These are phyloP conservation scores for Sakesphorus luctuosus DNA, from an alignment of 2,113 vertebrate genomes.

Conservation along the genomic window DNA sequence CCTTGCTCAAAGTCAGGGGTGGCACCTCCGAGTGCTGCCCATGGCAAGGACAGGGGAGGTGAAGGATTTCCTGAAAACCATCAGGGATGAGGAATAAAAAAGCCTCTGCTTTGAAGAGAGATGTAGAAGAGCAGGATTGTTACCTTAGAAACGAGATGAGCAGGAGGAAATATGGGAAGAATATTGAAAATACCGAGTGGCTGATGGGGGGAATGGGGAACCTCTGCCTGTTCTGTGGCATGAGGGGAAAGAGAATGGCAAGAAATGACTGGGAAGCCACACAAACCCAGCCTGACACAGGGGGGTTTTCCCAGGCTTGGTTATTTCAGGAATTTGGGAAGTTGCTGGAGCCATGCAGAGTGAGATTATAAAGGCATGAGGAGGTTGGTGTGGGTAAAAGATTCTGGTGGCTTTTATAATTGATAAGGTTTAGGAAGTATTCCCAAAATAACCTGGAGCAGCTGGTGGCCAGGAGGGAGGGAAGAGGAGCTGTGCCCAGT, in stretches of 20 bases:
- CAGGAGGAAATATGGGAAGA: not conserved
- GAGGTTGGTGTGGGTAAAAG: not conserved
- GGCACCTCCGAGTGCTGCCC: not conserved
- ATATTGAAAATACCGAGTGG: not conserved
- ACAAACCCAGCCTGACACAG: fast-evolving
- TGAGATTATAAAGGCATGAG: not conserved
- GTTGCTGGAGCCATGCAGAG: not conserved
- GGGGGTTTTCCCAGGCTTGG: too few relatives aligned
- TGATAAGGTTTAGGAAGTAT: not conserved
- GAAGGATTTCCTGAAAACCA: not conserved
- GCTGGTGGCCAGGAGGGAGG: not conserved
- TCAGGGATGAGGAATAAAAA: not conserved
- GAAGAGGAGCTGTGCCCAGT: not conserved
- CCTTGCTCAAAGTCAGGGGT: fast-evolving
- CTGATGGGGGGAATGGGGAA: not conserved
- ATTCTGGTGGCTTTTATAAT: not conserved
- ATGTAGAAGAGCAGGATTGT: not conserved
- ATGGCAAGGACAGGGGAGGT: not conserved
- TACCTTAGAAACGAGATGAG: slow-evolving; percentile 22
- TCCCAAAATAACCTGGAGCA: not conserved
- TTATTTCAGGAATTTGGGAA: not conserved
- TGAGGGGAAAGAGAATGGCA: not conserved
- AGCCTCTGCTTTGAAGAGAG: not conserved
- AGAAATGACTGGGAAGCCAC: not conserved
- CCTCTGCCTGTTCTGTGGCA: not conserved